Percentiles rank a stretch among this genome's conserved stretches.
phyloP scores from a whole-genome alignment of 2,797 vertebrate genomes.

The Nannoperca australis region DNA sequence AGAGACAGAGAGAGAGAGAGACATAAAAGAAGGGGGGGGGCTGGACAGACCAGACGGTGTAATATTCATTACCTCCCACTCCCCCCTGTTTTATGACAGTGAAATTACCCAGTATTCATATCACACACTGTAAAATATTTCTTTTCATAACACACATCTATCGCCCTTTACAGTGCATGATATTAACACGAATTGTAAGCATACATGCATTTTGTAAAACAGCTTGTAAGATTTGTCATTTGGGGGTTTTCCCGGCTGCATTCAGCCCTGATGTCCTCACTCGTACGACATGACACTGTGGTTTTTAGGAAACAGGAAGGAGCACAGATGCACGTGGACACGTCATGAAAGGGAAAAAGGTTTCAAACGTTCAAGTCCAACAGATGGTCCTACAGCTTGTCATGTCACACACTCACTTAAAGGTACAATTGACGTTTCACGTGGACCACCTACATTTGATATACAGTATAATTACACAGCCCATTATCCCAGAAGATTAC shows the following conservation, averaged over 20 bases:
- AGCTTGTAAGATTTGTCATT: constrained; percentile 36
- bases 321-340: constrained; percentile 56
- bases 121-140: constrained; percentile 76
- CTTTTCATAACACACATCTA: constrained; percentile 57
- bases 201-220: constrained; percentile 23
- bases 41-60: constrained; percentile 75
- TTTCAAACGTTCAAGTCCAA: constrained; percentile 53
- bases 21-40: constrained; percentile 47
- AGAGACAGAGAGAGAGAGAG: constrained; percentile 47
- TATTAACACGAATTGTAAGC: constrained; percentile 30
- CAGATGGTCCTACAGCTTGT: constrained; percentile 57
- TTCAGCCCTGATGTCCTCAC: constrained; percentile 37
- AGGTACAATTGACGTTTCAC: neutral
- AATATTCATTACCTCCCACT: constrained; percentile 80
- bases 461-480: neutral
- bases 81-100: constrained; percentile 74
- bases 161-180: constrained; percentile 51
- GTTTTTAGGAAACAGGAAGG: constrained; percentile 22
- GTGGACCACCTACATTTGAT: neutral
- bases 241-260: constrained; percentile 21
- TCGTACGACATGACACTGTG: neutral
- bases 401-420: neutral
- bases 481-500: neutral
- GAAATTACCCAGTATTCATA: constrained; percentile 78
- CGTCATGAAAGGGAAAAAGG: constrained; percentile 14